Base-by-base conservation (phyloP, 2,888 invertebrate genomes). In the Microctonus brassicae region DNA sequence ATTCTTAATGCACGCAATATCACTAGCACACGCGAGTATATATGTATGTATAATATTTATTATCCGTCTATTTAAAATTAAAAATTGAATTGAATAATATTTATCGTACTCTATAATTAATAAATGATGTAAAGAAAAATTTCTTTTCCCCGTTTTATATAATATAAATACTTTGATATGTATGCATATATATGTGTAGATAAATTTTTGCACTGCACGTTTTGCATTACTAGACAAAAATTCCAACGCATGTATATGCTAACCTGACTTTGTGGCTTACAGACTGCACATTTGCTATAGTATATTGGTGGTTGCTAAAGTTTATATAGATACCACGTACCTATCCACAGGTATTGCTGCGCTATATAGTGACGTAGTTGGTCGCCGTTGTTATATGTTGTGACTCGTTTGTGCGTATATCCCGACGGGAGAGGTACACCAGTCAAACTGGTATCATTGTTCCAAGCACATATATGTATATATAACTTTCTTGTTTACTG, bases 381-480 rank as follows among this genome's bases (percentile, higher is more conserved):
- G 24, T 42, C 71, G 53, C 17, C 22, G 39, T 34, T 33, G 34
- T 11, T 29, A 24, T n/a, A 22, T 62, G 62, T 62, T 62, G 42
- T 62, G 62, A 62, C 65, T 66, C 17, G 61, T 34, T 47, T 64
- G 62, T 34, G 29, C 47, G 47, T 34, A n/a, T n/a, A 64, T 20
- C 24, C 42, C 72, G 70, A 79, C 77, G 78, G 79, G 80, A 79
- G 81, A 80, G 79, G 75, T 77, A 76, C 82, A 83, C 83, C 82
- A 81, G 83, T 83, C 83, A 83, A 83, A 83, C 83, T 81, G 82
- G 83, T 83, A 83, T 83, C 83, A 83, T 83, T 83, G 83, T 83
- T 82, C 79, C 76, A 75, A 73, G 75, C 65, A 70, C 73, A 52
- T 70, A 67, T 73, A 68, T 67, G 61, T 47, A 36, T 42, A 42